Conservation (phyloP, 2,888 invertebrate species). For the Rotaria socialis region DNA sequence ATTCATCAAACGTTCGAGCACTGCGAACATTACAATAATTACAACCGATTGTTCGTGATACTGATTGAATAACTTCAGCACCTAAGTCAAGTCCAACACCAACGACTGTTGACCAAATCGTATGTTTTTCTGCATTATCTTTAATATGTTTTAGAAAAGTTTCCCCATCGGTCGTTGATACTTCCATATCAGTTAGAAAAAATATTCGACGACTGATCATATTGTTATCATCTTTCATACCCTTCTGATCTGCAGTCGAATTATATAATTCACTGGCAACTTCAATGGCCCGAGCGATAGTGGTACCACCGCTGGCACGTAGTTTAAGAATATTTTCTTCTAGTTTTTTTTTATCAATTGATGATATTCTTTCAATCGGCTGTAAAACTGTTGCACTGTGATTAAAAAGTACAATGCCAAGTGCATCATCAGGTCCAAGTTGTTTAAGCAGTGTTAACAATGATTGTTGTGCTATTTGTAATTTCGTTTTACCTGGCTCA, state of each 20-base stretch:
- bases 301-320: neutral
- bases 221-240: slow-evolving; percentile 16
- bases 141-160: neutral
- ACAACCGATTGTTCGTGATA: neutral
- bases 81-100: slow-evolving; percentile 35
- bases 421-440: neutral
- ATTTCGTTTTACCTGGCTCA: slow-evolving; percentile 23
- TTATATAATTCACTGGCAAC: neutral
- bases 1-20: slow-evolving; percentile 23
- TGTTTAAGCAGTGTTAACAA: slow-evolving; percentile 10
- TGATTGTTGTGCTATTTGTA: slow-evolving; percentile 32
- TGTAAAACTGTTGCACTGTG: neutral
- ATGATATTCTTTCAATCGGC: neutral
- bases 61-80: slow-evolving; percentile 20
- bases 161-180: neutral
- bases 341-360: neutral
- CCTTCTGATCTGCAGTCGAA: neutral
- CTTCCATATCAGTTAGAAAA: slow-evolving; percentile 34
- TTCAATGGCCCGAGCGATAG: neutral
- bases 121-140: neutral
- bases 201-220: slow-evolving; percentile 10
- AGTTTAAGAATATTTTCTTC: neutral
- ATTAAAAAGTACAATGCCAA: slow-evolving; percentile 31
- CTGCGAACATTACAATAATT: slow-evolving; percentile 36
- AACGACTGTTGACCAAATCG: slow-evolving; percentile 19